Conservation (phyloP, 2,888 invertebrate genomes). For the Temnothorax ravouxi region DNA sequence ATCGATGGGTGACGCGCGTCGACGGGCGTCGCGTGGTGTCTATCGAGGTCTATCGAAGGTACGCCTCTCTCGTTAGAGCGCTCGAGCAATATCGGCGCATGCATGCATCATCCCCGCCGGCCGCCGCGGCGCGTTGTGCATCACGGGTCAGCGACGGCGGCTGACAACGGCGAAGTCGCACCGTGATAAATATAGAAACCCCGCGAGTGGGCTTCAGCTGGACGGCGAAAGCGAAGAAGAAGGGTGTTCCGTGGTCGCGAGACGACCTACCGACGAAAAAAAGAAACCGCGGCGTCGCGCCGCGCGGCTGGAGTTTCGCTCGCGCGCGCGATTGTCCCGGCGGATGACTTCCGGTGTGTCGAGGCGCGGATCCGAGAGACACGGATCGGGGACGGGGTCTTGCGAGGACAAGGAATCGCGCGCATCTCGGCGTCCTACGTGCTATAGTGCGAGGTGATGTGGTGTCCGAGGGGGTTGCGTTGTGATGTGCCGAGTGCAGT, state of each 20-base stretch:
- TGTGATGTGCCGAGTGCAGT: constrained; percentile 10
- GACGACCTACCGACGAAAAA: not conserved
- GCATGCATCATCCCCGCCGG: constrained; percentile 46
- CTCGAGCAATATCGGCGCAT: constrained; percentile 46
- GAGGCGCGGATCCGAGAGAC: not conserved
- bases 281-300: constrained; percentile 10
- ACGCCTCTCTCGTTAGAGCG: constrained; percentile 46
- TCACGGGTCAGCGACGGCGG: constrained; percentile 55
- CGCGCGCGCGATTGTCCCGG: not conserved
- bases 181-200: constrained; percentile 47
- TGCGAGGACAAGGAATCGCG: not conserved
- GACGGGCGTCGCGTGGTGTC: constrained; percentile 48
- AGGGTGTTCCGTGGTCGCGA: constrained; percentile 24
- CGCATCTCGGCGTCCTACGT: not conserved
- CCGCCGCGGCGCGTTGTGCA: constrained; percentile 47
- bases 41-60: constrained; percentile 47
- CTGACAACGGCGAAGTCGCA: constrained; percentile 30
- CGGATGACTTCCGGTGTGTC: constrained; percentile 4
- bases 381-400: not conserved
- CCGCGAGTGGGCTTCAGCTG: constrained; percentile 41
- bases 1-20: constrained; percentile 51
- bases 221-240: constrained; percentile 34
- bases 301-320: not conserved
- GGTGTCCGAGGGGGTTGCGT: not conserved
- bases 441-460: constrained; percentile 1